A percentile compares a stretch with the other conserved stretches of the same genome.
Evolutionary conservation across 92 coral and sea anemone genomes (phyloP).

Genomic region (Montipora capitata): DNA sequence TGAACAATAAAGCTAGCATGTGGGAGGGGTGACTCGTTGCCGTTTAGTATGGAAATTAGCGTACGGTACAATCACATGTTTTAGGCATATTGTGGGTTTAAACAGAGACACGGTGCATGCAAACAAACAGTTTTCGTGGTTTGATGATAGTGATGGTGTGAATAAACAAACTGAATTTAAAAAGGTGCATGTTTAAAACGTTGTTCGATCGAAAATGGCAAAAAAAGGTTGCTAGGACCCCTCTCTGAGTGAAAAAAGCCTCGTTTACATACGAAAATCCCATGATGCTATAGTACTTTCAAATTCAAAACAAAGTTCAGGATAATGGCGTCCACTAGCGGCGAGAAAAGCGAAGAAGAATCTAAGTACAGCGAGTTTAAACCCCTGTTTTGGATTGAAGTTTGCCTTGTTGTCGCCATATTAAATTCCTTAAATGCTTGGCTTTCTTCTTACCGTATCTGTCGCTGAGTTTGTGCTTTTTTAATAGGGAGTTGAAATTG

Average conservation of each 20-base stretch:
- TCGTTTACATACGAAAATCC: not conserved
- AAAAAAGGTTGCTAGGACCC: not conserved
- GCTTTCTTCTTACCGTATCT: too few species aligned
- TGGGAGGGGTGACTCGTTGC: too few species aligned
- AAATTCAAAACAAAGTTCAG: not conserved
- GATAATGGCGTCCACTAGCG: not conserved
- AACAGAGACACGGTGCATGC: not conserved
- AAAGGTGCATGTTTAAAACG: too few species aligned
- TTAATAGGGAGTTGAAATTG: not conserved
- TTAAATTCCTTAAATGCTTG: too few species aligned
- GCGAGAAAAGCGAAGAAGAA: not conserved
- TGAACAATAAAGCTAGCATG: too few species aligned
- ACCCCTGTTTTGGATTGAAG: too few species aligned
- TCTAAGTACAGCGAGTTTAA: not conserved
- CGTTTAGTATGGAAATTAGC: too few species aligned
- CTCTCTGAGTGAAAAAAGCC: not conserved
- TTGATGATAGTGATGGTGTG: not conserved
- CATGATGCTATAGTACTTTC: too few species aligned
- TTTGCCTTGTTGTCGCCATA: too few species aligned
- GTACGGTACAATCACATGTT: not conserved
- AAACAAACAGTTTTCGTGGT: not conserved
- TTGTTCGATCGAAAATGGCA: not conserved
- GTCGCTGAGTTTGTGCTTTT: too few species aligned
- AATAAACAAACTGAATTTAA: too few species aligned
- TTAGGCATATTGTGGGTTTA: not conserved